Percentiles rank a stretch among this genome's conserved stretches.
Evolutionary conservation across 2,888 invertebrate species (phyloP).

Genomic region (Pseudoips prasinana): DNA sequence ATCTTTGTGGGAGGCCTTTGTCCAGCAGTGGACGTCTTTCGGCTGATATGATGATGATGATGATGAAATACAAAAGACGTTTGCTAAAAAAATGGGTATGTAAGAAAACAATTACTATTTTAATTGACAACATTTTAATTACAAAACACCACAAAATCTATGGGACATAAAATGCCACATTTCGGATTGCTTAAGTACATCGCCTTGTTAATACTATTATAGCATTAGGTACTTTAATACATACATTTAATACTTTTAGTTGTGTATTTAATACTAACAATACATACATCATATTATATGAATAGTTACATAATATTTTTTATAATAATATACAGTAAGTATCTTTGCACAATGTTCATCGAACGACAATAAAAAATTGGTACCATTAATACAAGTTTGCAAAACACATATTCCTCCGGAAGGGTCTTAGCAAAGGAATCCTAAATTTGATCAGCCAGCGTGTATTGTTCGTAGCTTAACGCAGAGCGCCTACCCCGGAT

Average conservation of each 20-base stretch:
- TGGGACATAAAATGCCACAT: conserved; percentile 71
- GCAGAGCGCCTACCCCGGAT: too few species aligned
- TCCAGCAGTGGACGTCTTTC: too few species aligned
- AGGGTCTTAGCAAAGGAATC: too few species aligned
- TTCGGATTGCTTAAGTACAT: conserved; percentile 76
- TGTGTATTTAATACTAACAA: conserved; percentile 75
- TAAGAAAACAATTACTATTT: conserved; percentile 42
- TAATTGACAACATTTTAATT: conserved; percentile 83
- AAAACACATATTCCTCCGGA: too few species aligned
- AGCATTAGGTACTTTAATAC: conserved; percentile 67
- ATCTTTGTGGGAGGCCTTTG: too few species aligned
- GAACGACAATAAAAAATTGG: conserved; percentile 12
- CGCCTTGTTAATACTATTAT: conserved; percentile 59
- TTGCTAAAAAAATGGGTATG: too few species aligned
- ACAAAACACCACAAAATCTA: conserved; percentile 82
- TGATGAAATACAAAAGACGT: too few species aligned
- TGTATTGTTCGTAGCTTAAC: too few species aligned
- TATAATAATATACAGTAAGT: conserved; percentile 58
- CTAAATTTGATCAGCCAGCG: too few species aligned
- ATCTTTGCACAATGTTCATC: conserved; percentile 50
- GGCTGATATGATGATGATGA: too few species aligned
- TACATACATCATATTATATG: conserved; percentile 60
- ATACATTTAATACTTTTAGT: conserved; percentile 69
- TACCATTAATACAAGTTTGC: too few species aligned
- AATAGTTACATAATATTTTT: conserved; percentile 57